Conservation (phyloP, 2,888 invertebrate species). For the Alloplasta piceator region DNA sequence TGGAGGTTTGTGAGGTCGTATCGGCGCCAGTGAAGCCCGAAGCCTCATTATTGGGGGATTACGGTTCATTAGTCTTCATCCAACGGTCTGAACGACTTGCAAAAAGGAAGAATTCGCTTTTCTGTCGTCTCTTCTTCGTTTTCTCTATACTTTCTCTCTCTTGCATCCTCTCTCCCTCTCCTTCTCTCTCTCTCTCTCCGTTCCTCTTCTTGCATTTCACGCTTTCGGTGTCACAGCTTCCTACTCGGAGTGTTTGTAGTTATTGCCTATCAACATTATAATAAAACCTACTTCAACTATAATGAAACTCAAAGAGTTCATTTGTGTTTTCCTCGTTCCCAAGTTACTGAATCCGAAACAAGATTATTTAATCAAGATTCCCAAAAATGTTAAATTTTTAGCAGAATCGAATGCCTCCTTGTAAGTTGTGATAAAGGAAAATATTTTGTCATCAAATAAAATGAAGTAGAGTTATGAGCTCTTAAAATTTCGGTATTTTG, state of each 20-base stretch:
- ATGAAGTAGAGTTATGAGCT: too few relatives aligned
- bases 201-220: too few relatives aligned
- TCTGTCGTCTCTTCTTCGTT: slow-evolving; percentile 17
- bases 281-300: not conserved
- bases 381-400: too few relatives aligned
- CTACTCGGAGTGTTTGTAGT: slow-evolving; percentile 72
- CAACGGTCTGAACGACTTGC: slow-evolving; percentile 75
- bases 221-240: slow-evolving; percentile 68
- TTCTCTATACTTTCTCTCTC: slow-evolving; percentile 3
- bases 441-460: too few relatives aligned
- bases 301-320: too few relatives aligned
- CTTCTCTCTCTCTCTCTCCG: slow-evolving; percentile 17
- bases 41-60: slow-evolving; percentile 81
- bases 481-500: too few relatives aligned
- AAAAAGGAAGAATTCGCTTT: slow-evolving; percentile 74
- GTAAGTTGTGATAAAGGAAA: too few relatives aligned
- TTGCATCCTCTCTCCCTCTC: slow-evolving; percentile 1
- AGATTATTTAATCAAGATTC: too few relatives aligned
- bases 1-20: slow-evolving; percentile 69
- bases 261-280: slow-evolving; percentile 40
- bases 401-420: too few relatives aligned
- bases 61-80: slow-evolving; percentile 80
- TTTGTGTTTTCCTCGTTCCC: too few relatives aligned
- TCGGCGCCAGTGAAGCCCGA: slow-evolving; percentile 76
- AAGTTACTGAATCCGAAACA: too few relatives aligned